Evolutionary conservation across 2,113 vertebrate species (phyloP).

Genomic region (Apteryx mantelli): DNA sequence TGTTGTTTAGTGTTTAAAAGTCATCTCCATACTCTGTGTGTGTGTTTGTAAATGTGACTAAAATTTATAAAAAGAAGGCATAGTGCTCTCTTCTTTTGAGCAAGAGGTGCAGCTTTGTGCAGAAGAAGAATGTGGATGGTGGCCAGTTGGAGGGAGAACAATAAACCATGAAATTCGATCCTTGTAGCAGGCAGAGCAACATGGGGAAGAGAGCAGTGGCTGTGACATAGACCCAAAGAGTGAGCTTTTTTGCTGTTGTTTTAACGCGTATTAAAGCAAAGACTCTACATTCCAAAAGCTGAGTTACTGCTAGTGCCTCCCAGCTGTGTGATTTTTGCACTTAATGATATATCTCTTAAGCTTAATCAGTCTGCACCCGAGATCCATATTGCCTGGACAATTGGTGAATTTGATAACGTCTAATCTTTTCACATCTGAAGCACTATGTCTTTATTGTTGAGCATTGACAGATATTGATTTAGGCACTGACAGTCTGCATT

Average conservation of each 20-base stretch:
- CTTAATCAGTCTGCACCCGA: not conserved
- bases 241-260: slow-evolving; percentile 14
- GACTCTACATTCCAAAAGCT: not conserved
- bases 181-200: slow-evolving; percentile 61
- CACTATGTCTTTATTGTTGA: slow-evolving; percentile 12
- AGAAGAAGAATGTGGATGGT: slow-evolving; percentile 62
- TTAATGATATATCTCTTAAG: not conserved
- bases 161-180: slow-evolving; percentile 75
- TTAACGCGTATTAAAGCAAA: not conserved
- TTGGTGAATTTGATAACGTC: slow-evolving; percentile 7
- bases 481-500: slow-evolving; percentile 4
- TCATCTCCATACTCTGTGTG: not conserved
- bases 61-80: slow-evolving; percentile 24
- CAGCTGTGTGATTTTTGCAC: not conserved
- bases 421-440: slow-evolving; percentile 29
- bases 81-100: slow-evolving; percentile 19
- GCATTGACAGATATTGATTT: slow-evolving; percentile 25
- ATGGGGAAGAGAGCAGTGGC: slow-evolving; percentile 32
- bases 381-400: not conserved
- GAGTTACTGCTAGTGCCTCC: not conserved
- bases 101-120: slow-evolving; percentile 52
- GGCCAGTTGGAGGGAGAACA: slow-evolving; percentile 77
- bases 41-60: slow-evolving; percentile 54
- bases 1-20: not conserved
- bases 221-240: not conserved